phyloP scores from a whole-genome alignment of 2,888 invertebrate genomes.

The Drosophila atripex region DNA sequence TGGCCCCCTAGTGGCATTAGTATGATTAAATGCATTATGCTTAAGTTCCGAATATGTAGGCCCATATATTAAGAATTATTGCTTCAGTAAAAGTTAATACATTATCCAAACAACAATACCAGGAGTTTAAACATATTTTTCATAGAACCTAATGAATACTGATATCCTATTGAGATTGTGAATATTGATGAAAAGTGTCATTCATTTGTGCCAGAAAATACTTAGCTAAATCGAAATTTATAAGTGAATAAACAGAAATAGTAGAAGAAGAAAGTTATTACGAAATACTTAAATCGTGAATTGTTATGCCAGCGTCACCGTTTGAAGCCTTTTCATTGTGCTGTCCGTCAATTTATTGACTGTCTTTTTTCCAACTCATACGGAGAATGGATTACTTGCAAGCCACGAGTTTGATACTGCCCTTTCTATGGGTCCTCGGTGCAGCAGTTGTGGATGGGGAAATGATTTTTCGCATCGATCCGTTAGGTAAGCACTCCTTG shows the following conservation, averaged over 20 bases:
- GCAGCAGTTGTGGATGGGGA: constrained; percentile 75
- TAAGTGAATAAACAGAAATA: neutral
- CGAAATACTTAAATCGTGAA: neutral
- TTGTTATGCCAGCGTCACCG: constrained; percentile 17
- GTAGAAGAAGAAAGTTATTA: neutral
- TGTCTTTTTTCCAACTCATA: constrained; percentile 23
- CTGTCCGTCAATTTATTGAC: constrained; percentile 29
- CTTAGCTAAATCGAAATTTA: neutral
- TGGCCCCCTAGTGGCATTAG: no score
- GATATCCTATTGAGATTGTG: no score
- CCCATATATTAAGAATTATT: no score
- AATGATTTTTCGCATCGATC: constrained; percentile 83
- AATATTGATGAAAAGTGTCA: constrained; percentile 3
- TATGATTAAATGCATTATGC: no score
- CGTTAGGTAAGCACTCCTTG: constrained; percentile 78
- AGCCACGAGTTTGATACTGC: constrained; percentile 72
- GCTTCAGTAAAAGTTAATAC: no score
- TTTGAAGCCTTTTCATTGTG: constrained; percentile 23
- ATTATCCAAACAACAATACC: no score
- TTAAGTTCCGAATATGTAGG: no score
- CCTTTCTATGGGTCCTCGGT: constrained; percentile 72
- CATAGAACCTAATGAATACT: no score
- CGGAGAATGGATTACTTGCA: constrained; percentile 80
- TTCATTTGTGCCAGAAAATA: no score
- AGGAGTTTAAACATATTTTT: no score